Evolutionary conservation across 2,113 vertebrate genomes (phyloP).

Genomic region (Hiodon alosoides): DNA sequence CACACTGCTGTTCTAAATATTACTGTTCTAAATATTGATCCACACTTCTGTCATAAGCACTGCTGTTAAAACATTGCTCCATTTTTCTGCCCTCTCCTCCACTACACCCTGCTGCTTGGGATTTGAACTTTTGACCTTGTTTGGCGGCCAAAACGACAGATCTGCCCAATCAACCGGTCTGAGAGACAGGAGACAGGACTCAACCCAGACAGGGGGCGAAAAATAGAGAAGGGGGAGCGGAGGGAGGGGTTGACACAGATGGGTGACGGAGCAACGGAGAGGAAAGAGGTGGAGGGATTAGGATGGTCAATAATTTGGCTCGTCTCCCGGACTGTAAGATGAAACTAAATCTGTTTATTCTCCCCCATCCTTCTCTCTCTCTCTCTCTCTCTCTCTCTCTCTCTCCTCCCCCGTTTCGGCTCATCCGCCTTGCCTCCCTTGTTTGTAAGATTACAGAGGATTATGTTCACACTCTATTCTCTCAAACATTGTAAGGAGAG

Average conservation of each 20-base stretch:
- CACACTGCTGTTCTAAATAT: constrained; percentile 3
- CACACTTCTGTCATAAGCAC: too few species aligned
- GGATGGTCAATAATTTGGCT: constrained; percentile 59
- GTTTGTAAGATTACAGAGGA: not conserved
- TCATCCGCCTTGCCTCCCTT: constrained; percentile 6
- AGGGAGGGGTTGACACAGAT: constrained; percentile 31
- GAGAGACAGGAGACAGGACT: too few species aligned
- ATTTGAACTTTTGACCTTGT: too few species aligned
- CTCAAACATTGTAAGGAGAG: constrained; percentile 8
- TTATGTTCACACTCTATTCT: constrained; percentile 9
- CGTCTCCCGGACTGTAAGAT: constrained; percentile 61
- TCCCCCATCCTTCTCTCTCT: not conserved
- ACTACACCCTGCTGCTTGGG: too few species aligned
- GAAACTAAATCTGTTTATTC: constrained; percentile 69
- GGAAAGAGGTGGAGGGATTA: constrained; percentile 62
- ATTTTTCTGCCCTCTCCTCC: too few species aligned
- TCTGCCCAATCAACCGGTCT: too few species aligned
- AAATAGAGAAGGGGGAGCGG: not conserved
- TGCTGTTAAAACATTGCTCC: too few species aligned
- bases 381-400: not conserved
- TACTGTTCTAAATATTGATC: not conserved
- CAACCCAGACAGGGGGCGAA: too few species aligned
- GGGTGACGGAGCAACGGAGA: constrained; percentile 13
- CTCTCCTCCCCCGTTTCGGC: not conserved
- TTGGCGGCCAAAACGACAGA: too few species aligned